Percentiles rank a stretch among this genome's conserved stretches.
These are phyloP conservation scores for Spatulosminthurus flaviceps DNA, from an alignment of 2,888 invertebrate species.

Conservation along the genomic window DNA sequence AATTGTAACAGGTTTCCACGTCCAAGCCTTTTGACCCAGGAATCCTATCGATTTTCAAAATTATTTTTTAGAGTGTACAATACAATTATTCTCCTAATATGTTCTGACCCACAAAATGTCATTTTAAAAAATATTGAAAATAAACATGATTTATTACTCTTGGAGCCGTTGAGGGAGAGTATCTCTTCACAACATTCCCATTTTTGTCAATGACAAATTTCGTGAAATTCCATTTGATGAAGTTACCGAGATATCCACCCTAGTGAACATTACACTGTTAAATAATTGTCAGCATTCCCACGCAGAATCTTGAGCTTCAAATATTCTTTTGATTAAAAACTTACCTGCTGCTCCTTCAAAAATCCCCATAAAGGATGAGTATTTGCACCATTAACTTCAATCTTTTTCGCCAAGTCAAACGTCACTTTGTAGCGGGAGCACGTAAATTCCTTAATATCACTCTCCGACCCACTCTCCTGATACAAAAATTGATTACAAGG, in stretches of 20 bases:
- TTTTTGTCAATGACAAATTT: conserved; percentile 83
- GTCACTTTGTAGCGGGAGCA: conserved; percentile 67
- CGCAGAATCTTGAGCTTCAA: background rate
- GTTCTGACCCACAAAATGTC: too few species aligned
- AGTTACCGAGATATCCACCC: conserved; percentile 67
- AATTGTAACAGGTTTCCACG: too few species aligned
- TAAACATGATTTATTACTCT: conserved; percentile 60
- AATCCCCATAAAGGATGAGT: conserved; percentile 74
- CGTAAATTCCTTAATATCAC: conserved; percentile 75
- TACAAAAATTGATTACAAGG: conserved; percentile 59
- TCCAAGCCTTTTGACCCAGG: too few species aligned
- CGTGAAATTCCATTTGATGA: conserved; percentile 90
- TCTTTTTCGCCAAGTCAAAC: conserved; percentile 72
- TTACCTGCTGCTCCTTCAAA: conserved; percentile 56
- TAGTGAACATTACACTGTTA: background rate
- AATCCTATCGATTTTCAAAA: too few species aligned
- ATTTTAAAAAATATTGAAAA: too few species aligned
- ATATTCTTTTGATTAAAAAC: background rate
- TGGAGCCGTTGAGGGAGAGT: conserved; percentile 72
- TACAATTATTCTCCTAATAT: too few species aligned
- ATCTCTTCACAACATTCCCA: conserved; percentile 76
- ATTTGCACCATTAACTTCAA: conserved; percentile 76
- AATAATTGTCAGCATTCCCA: background rate
- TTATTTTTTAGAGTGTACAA: too few species aligned
- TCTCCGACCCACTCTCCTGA: conserved; percentile 76